Base-by-base conservation (phyloP, 2,888 invertebrate species). In the Galerucella nymphaeae region DNA sequence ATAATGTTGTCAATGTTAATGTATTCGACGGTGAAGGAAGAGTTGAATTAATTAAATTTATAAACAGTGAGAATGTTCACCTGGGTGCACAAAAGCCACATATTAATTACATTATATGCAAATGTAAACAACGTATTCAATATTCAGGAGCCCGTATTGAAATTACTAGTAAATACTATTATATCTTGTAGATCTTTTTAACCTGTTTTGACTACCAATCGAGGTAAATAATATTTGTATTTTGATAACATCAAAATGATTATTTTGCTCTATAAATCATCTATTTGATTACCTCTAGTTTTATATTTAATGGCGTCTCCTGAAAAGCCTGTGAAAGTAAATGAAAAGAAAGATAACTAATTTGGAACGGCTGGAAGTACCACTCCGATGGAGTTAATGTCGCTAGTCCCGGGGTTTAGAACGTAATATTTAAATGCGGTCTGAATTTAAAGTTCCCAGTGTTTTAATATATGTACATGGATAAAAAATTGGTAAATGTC, bases 401-500 rank as follows among this genome's bases (percentile, higher is more conserved):
- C 61, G 42, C 61, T 62, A 71, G 63, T 57, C 71, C 53, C 41
- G 20, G 41, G 69, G 74, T n/a, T 69, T 71, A 62, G 67, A 66
- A 72, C 61, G 42, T 70, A 67, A 58, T 66, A 70, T 75, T 72
- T 67, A 72, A 72, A 75, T 75, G 71, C 67, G 57, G 64, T 62
- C 67, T 50, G 75, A 75, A 75, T 74, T 74, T 74, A 30, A 72
- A 74, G 42, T 74, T 45, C 41, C 23, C 62, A 48, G 61, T 65
- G 61, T 65, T 73, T 71, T 71, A 70, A 72, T 67, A 73, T 30
- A 23, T 23, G 23, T 23, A 30, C 72, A 71, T 71, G 76, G 72
- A 76, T 76, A 76, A 74, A 73, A 76, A 71, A 66, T 72, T 72
- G 57, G 69, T 72, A 74, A 73, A 76, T 73, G 76, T 64, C 71